These are phyloP conservation scores for Opisthograptis luteolata DNA, from an alignment of 2,888 invertebrate genomes.

Conservation along the genomic window DNA sequence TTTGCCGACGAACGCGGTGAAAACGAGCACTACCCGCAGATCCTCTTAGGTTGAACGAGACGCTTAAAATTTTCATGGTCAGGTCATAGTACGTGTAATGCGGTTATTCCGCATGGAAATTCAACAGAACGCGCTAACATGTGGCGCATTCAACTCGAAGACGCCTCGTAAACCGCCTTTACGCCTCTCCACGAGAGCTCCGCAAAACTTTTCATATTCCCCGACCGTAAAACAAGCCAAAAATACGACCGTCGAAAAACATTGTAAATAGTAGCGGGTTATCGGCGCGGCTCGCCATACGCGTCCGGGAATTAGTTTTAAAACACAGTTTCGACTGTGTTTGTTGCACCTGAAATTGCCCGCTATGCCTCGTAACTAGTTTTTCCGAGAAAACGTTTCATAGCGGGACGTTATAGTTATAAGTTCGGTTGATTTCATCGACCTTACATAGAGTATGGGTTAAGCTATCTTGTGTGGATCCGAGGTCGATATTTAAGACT, in stretches of 20 bases:
- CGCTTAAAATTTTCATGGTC: slow-evolving; percentile 82
- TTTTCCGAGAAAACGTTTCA: slow-evolving; percentile 35
- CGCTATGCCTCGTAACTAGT: slow-evolving; percentile 56
- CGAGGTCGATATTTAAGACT: too few relatives aligned
- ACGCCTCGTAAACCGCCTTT: slow-evolving; percentile 83
- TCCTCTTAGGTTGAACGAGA: slow-evolving; percentile 67
- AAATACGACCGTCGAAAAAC: slow-evolving; percentile 82
- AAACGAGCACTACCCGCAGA: slow-evolving; percentile 44
- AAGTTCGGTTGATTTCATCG: slow-evolving; percentile 50
- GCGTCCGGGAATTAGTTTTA: slow-evolving; percentile 74
- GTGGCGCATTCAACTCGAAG: slow-evolving; percentile 79
- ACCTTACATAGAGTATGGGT: slow-evolving; percentile 25
- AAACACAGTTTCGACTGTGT: slow-evolving; percentile 75
- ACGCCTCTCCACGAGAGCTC: slow-evolving; percentile 77
- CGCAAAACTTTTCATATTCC: slow-evolving; percentile 84
- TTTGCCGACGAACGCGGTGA: slow-evolving; percentile 44
- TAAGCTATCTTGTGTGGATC: slow-evolving; percentile 1
- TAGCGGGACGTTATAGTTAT: slow-evolving; percentile 50
- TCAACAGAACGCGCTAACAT: slow-evolving; percentile 71
- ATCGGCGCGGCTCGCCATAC: slow-evolving; percentile 65
- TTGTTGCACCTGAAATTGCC: slow-evolving; percentile 69
- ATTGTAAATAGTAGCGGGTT: slow-evolving; percentile 80
- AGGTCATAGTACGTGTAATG: slow-evolving; percentile 78
- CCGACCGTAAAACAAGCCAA: slow-evolving; percentile 79
- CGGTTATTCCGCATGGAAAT: slow-evolving; percentile 71